Conservation (phyloP, 2,113 vertebrate genomes). For the Irena cyanogastra region DNA sequence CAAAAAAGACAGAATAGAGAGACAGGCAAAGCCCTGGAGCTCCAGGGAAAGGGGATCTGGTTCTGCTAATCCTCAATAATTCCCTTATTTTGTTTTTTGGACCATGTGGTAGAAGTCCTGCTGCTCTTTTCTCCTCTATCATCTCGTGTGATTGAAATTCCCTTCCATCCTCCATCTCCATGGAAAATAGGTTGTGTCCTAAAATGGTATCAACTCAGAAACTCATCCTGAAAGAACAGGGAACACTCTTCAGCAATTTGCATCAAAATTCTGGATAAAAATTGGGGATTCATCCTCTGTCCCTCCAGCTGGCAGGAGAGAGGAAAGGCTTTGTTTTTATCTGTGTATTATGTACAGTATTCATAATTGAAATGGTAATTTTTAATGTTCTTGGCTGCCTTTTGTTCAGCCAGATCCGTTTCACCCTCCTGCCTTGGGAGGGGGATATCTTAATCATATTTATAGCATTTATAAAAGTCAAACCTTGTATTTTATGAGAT, state of each 20-base stretch:
- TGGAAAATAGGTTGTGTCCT: background rate
- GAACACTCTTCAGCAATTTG: background rate
- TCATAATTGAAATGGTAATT: background rate
- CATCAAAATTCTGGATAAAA: background rate
- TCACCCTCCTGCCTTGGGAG: background rate
- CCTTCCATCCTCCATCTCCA: background rate
- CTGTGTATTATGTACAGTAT: background rate
- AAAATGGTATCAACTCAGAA: background rate
- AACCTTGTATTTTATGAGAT: background rate
- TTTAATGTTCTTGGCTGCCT: background rate
- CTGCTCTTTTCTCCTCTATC: background rate
- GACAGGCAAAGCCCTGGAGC: background rate
- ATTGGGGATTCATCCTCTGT: background rate
- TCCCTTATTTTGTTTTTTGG: background rate
- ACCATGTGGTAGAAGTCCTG: background rate
- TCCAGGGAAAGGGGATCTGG: background rate
- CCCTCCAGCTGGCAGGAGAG: background rate
- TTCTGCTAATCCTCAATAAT: background rate
- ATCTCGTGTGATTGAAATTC: background rate
- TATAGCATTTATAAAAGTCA: background rate
- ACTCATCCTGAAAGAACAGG: background rate
- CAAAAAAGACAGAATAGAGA: background rate
- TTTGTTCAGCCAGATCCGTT: background rate
- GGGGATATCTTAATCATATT: background rate
- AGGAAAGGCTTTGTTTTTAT: background rate